Evolutionary conservation across 2,797 vertebrate genomes (phyloP).

Genomic region (Macropus fuliginosus): DNA sequence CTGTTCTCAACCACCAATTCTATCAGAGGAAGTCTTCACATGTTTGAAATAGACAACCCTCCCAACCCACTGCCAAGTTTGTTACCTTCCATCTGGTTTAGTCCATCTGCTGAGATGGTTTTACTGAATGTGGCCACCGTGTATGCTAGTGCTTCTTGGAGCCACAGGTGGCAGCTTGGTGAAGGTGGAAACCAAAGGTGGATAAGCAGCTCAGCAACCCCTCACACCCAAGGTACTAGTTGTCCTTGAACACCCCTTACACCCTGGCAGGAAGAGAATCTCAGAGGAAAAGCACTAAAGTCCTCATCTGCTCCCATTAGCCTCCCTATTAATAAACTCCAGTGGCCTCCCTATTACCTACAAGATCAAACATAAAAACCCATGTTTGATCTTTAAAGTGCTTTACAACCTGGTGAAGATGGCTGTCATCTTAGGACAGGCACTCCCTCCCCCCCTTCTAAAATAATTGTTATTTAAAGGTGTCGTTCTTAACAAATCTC

Average conservation of each 20-base stretch:
- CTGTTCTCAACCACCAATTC: not conserved
- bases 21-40: not conserved
- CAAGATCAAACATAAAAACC: not conserved
- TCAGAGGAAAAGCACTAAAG: not conserved
- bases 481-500: not conserved
- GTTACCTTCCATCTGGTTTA: not conserved
- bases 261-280: not conserved
- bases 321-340: not conserved
- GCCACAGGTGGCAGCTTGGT: not conserved
- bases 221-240: not conserved
- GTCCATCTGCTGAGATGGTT: not conserved
- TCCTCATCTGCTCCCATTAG: not conserved
- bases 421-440: not conserved
- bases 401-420: not conserved
- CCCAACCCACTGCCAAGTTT: not conserved
- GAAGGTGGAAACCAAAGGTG: not conserved
- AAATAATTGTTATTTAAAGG: not conserved
- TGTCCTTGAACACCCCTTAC: not conserved
- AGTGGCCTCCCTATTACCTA: not conserved
- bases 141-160: too few relatives aligned
- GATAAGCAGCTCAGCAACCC: not conserved
- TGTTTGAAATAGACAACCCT: not conserved
- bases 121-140: too few relatives aligned
- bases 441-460: too few relatives aligned
- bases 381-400: not conserved